These are phyloP conservation scores for Lycodopsis pacificus DNA, from an alignment of 2,797 vertebrate species.

Conservation along the genomic window DNA sequence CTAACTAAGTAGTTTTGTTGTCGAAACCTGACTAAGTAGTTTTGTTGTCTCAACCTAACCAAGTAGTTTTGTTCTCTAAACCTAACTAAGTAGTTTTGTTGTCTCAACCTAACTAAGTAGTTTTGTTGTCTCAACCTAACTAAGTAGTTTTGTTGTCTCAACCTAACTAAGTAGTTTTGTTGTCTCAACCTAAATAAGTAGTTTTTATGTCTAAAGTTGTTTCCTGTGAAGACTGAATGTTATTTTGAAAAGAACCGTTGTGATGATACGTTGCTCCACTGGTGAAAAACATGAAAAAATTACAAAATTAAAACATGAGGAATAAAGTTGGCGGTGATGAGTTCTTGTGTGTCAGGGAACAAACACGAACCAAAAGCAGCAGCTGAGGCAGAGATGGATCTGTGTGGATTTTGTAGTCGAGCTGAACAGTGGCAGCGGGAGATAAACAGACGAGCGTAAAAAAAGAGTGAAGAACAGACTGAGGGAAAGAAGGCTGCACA, in stretches of 20 bases:
- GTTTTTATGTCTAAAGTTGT: background rate
- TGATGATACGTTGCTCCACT: too few species aligned
- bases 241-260: background rate
- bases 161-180: too few species aligned
- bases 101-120: too few species aligned
- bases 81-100: too few species aligned
- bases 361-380: slow-evolving; percentile 23
- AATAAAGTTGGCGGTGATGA: background rate
- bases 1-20: too few species aligned
- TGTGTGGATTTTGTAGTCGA: slow-evolving; percentile 25
- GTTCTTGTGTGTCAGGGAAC: background rate
- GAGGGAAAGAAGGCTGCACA: slow-evolving; percentile 39
- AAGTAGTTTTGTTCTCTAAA: too few species aligned
- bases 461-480: slow-evolving; percentile 13
- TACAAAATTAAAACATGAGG: background rate
- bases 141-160: too few species aligned
- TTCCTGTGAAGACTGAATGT: background rate
- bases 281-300: background rate
- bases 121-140: too few species aligned
- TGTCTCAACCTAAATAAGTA: too few species aligned
- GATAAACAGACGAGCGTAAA: slow-evolving; percentile 40
- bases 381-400: slow-evolving; percentile 32
- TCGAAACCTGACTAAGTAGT: too few species aligned
- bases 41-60: too few species aligned
- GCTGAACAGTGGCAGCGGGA: slow-evolving; percentile 43